These are phyloP conservation scores for Theretra japonica DNA, from an alignment of 2,888 invertebrate species.

Conservation along the genomic window DNA sequence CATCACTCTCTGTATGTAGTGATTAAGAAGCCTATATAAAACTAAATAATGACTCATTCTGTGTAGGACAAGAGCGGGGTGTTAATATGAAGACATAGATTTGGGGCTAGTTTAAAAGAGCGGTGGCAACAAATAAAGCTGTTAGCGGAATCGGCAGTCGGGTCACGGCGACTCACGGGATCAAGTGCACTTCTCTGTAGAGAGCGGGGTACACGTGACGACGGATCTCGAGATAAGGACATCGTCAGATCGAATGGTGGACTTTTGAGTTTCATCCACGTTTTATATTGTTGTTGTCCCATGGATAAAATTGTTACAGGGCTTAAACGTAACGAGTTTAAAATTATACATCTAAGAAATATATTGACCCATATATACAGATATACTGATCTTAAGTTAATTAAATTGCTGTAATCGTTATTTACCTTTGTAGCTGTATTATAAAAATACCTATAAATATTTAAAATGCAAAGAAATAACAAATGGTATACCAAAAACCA, in stretches of 20 bases:
- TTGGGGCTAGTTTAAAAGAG: constrained; percentile 59
- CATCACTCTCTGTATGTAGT: neutral
- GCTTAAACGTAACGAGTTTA: too few species aligned
- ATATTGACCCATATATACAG: too few species aligned
- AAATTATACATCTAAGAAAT: too few species aligned
- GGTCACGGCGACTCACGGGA: constrained; percentile 75
- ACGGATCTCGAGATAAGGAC: constrained; percentile 39
- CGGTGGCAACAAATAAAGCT: constrained; percentile 78
- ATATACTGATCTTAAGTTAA: too few species aligned
- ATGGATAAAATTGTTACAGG: too few species aligned
- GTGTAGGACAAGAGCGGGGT: constrained; percentile 30
- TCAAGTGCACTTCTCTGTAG: constrained; percentile 71
- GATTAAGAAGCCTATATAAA: neutral
- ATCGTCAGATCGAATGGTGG: neutral
- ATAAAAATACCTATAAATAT: too few species aligned
- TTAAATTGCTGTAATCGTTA: too few species aligned
- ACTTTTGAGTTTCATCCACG: neutral
- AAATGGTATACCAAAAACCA: too few species aligned
- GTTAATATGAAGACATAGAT: constrained; percentile 49
- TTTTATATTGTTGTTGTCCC: too few species aligned
- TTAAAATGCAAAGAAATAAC: too few species aligned
- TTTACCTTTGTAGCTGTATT: too few species aligned
- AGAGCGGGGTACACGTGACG: constrained; percentile 51
- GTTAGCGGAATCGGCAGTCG: constrained; percentile 76
- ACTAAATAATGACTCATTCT: constrained; percentile 20